phyloP scores from a whole-genome alignment of 2,888 invertebrate species.

The Parthenolecanium corni region DNA sequence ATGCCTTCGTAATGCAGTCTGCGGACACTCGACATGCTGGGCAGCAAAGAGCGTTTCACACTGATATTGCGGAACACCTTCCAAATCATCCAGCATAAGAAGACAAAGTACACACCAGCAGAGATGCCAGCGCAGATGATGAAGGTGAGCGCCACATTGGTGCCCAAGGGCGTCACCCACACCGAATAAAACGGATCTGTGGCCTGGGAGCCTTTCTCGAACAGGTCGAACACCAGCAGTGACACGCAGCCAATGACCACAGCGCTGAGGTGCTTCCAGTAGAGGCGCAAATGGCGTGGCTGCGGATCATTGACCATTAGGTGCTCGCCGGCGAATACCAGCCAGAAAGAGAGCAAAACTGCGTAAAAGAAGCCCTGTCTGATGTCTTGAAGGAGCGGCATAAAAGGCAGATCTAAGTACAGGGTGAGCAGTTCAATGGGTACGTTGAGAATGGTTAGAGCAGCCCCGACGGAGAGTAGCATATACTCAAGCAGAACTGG shows the following conservation, averaged over 20 bases:
- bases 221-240: conserved; percentile 90
- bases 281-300: conserved; percentile 66
- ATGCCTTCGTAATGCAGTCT: conserved; percentile 90
- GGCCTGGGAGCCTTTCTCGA: conserved; percentile 89
- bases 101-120: conserved; percentile 81
- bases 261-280: conserved; percentile 91
- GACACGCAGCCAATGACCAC: conserved; percentile 82
- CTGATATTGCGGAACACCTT: conserved; percentile 84
- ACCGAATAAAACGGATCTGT: conserved; percentile 96
- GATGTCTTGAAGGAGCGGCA: conserved; percentile 86
- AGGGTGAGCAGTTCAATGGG: conserved; percentile 90
- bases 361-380: conserved; percentile 96
- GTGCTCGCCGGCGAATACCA: conserved; percentile 97
- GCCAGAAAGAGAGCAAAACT: conserved; percentile 90
- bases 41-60: conserved; percentile 69
- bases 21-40: conserved; percentile 83
- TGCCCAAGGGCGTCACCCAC: conserved; percentile 87
- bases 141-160: conserved; percentile 73
- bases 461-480: conserved; percentile 71
- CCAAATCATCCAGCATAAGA: conserved; percentile 88
- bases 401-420: conserved; percentile 82
- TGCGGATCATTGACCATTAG: conserved; percentile 77
- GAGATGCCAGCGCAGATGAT: conserved; percentile 85
- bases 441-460: conserved; percentile 77
- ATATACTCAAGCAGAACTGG: conserved; percentile 89